Conservation (phyloP, 1,140 invertebrate genomes). For the Zaprionus taronus region DNA sequence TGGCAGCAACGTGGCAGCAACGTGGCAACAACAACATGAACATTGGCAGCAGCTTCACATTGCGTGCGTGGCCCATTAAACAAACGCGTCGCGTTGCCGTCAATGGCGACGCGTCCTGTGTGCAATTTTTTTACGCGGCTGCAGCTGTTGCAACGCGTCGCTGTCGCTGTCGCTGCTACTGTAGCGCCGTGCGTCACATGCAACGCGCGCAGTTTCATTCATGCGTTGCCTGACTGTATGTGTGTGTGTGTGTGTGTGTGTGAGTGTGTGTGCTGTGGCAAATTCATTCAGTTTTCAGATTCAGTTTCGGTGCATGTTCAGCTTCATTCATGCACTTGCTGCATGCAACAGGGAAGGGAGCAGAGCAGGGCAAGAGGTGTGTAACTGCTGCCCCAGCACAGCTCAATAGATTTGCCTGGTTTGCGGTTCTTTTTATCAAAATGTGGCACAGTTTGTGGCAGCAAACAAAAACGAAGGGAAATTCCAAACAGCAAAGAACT, state of each 20-base stretch:
- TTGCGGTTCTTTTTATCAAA: background rate
- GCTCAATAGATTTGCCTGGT: background rate
- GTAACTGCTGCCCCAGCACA: constrained; percentile 5
- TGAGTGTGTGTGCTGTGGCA: constrained; percentile 58
- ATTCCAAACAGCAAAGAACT: background rate
- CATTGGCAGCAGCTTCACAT: constrained; percentile 34
- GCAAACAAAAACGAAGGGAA: too few relatives aligned
- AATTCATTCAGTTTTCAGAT: constrained; percentile 68
- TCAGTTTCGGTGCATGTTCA: constrained; percentile 38
- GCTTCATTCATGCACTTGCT: constrained; percentile 64
- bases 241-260: constrained; percentile 43
- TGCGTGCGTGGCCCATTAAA: constrained; percentile 75
- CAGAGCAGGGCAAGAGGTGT: background rate
- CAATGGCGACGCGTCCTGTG: constrained; percentile 35
- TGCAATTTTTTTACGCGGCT: constrained; percentile 16
- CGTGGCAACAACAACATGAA: constrained; percentile 12
- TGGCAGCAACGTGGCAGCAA: constrained; percentile 6
- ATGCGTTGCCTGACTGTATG: constrained; percentile 54
- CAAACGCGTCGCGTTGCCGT: constrained; percentile 60
- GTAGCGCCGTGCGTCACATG: constrained; percentile 27
- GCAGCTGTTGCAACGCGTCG: constrained; percentile 49
- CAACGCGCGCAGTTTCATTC: constrained; percentile 74
- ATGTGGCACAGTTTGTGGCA: background rate
- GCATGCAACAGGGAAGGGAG: constrained; percentile 20
- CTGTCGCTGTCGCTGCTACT: constrained; percentile 16